Base-by-base conservation (phyloP, 2,113 vertebrate species). In the Thermophis baileyi region DNA sequence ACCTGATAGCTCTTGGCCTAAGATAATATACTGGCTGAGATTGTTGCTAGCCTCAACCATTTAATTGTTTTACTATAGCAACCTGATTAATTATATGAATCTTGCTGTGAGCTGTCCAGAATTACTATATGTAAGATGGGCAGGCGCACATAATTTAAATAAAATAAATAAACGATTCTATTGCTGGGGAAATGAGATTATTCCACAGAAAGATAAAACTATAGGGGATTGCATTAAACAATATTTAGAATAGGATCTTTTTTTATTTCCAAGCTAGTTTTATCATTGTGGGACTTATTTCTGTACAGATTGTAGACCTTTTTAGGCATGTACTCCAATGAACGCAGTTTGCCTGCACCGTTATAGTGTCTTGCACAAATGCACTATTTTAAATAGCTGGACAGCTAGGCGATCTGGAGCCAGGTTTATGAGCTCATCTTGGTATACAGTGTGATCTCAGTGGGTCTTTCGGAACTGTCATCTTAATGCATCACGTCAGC, bases 11-110 rank as follows among this genome's bases (percentile, higher is more conserved):
- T 25, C 22, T 86, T 85, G 44, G 30, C 14, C 16, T 90, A 35
- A 86, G 9, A 50, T 20, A 60, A 5, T 35, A 55, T 74, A 85
- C 27, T 92, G 88, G 69, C 51, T 35, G 44, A 49, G 12, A 27
- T 12, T 85, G 30, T 85, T 57, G 88, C 53, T 60, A 35, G 46
- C 53, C 57, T 60, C 46, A 90, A 3, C 88, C 74, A 90, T 50
- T 85, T 93, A 22, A 93, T 49, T 57, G 54, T 86, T 93, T 86
- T 89, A 40, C 24, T 57, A 57, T 54, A 85, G 87, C 60, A 57
- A 89, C 63, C 63, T 92, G 87, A 55, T 92, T 44, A 89, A 89
- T 85, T 50, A 55, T 55, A 89, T 54, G 46, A 89, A 54, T 92
- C 74, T 44, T 44, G 35, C 74, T 44, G 7, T 81, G 74, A 81